phyloP scores from a whole-genome alignment of 2,888 invertebrate genomes.

The Reticulitermes lucifugus region DNA sequence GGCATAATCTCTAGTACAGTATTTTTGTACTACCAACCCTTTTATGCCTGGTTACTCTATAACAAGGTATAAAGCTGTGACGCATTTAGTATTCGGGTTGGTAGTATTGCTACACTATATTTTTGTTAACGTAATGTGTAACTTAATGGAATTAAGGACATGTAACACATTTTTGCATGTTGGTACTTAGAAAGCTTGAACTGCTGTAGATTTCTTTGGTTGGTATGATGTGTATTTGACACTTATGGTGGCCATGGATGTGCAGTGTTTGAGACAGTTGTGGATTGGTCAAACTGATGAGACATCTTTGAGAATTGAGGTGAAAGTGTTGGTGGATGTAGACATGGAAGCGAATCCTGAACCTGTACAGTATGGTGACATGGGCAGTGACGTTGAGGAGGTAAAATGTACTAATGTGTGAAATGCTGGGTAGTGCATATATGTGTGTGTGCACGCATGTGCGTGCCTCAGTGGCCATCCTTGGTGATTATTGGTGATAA shows the following conservation, averaged over 20 bases:
- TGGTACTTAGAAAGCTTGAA: background rate
- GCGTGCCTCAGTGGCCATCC: background rate
- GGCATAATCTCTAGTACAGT: background rate
- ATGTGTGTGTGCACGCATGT: background rate
- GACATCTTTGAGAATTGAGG: too few species aligned
- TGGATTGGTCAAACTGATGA: too few species aligned
- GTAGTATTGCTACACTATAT: background rate
- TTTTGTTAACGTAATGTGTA: background rate
- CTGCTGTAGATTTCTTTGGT: too few species aligned
- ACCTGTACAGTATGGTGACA: background rate
- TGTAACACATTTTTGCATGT: background rate
- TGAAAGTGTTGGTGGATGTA: too few species aligned
- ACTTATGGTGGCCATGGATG: too few species aligned
- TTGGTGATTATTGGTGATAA: background rate
- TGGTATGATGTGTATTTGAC: too few species aligned
- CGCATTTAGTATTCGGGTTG: background rate
- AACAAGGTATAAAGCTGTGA: background rate
- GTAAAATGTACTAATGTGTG: background rate
- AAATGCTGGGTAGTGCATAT: background rate
- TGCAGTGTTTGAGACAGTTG: too few species aligned
- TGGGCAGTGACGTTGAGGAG: background rate
- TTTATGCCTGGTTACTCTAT: background rate
- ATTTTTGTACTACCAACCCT: background rate
- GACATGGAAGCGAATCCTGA: too few species aligned
- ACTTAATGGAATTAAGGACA: background rate